Conservation (phyloP, 2,797 vertebrate species). For the Chloroceryle amazona region DNA sequence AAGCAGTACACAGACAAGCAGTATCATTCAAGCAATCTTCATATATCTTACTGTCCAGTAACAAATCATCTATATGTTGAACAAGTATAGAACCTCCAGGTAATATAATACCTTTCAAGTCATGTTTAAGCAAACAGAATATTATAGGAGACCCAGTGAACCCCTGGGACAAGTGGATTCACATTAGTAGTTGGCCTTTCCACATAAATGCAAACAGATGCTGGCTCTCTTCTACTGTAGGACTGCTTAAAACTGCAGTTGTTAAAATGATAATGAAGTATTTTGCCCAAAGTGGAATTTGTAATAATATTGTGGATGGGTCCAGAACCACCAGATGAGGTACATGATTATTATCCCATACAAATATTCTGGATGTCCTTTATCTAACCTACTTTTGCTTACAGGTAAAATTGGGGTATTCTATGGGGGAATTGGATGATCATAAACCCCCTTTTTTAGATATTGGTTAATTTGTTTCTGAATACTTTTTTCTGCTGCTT, state of each 20-base stretch:
- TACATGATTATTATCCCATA: too few relatives aligned
- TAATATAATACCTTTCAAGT: not conserved
- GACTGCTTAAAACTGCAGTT: not conserved
- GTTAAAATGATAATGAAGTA: not conserved
- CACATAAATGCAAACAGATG: not conserved
- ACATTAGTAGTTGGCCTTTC: not conserved
- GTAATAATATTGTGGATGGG: not conserved
- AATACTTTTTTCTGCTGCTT: not conserved
- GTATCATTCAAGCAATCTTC: not conserved
- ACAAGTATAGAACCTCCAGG: not conserved
- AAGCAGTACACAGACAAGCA: not conserved
- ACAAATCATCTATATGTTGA: not conserved
- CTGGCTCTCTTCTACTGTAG: not conserved
- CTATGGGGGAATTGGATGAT: not conserved
- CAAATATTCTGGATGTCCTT: too few relatives aligned
- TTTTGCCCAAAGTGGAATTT: not conserved
- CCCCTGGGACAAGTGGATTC: not conserved
- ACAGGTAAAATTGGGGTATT: too few relatives aligned
- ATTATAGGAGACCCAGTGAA: not conserved
- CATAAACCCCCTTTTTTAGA: not conserved
- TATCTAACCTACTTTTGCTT: too few relatives aligned
- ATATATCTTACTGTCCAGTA: not conserved
- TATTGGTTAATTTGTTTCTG: not conserved
- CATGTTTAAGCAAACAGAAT: not conserved
- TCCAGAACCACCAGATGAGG: not conserved